phyloP scores from a whole-genome alignment of 1,140 invertebrate genomes.

The Hylyphantes graminicola region DNA sequence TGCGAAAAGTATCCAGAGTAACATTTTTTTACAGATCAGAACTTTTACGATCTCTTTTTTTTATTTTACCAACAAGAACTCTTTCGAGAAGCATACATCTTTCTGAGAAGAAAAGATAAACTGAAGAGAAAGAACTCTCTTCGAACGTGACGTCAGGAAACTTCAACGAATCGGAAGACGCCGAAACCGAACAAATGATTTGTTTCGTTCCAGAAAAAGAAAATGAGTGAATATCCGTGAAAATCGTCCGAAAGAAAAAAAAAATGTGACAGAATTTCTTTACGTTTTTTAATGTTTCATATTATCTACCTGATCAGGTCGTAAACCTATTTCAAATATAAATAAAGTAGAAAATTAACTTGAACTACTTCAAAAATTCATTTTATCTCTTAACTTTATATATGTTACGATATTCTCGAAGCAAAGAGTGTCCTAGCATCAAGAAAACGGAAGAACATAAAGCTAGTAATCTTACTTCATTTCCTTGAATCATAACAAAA shows the following conservation, averaged over 20 bases:
- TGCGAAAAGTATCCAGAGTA: conserved; percentile 37
- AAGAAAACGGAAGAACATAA: too few species aligned
- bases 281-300: conserved; percentile 10
- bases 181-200: conserved; percentile 26
- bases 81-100: conserved; percentile 41
- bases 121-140: conserved; percentile 30
- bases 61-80: conserved; percentile 14
- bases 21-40: conserved; percentile 40
- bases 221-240: conserved; percentile 12
- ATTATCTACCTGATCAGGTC: neutral
- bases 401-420: too few species aligned
- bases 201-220: conserved; percentile 8
- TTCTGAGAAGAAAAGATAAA: conserved; percentile 19
- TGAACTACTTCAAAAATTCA: conserved; percentile 23
- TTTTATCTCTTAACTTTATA: too few species aligned
- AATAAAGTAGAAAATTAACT: neutral
- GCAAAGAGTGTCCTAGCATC: too few species aligned
- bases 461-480: too few species aligned
- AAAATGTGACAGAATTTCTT: neutral
- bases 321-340: conserved; percentile 20
- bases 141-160: conserved; percentile 25
- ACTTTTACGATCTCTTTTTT: conserved; percentile 2
- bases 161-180: conserved; percentile 22
- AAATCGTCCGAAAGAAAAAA: conserved; percentile 16
- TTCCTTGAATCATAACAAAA: too few species aligned